Evolutionary conservation across 1,140 invertebrate species (phyloP).

Genomic region (Ganaspis sp.): DNA sequence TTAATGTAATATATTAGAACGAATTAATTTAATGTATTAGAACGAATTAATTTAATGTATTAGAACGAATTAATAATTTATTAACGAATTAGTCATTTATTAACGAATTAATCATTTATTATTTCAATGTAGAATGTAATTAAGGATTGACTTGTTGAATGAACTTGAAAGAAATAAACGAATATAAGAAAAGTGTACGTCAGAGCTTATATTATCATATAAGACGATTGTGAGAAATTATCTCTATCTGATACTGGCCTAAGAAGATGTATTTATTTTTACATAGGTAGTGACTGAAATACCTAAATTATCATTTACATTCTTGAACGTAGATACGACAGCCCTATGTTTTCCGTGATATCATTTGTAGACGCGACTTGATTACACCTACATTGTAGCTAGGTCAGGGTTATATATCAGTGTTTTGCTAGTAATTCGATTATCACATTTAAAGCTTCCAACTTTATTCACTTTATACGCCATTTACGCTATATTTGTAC

Average conservation of each 20-base stretch:
- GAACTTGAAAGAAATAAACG: background rate
- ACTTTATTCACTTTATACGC: too few relatives aligned
- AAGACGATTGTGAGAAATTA: background rate
- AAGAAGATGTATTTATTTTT: background rate
- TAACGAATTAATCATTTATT: too few relatives aligned
- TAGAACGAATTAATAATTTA: too few relatives aligned
- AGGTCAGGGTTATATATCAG: constrained; percentile 67
- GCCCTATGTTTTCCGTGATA: constrained; percentile 63
- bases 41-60: too few relatives aligned
- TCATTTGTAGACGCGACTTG: constrained; percentile 70
- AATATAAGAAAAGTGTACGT: background rate
- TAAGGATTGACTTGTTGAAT: too few relatives aligned
- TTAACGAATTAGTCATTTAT: too few relatives aligned
- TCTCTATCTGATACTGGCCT: background rate
- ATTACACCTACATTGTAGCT: constrained; percentile 66
- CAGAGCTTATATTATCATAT: background rate
- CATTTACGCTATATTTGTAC: too few relatives aligned
- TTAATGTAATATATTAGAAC: too few relatives aligned
- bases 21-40: too few relatives aligned
- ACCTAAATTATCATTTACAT: constrained; percentile 64
- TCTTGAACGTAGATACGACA: constrained; percentile 59
- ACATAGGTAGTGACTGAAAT: constrained; percentile 49
- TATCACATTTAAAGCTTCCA: too few relatives aligned
- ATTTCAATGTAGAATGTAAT: too few relatives aligned
- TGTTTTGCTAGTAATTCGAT: constrained; percentile 43